Base-by-base conservation (phyloP, 2,888 invertebrate species). In the Ichneumon xanthorius region DNA sequence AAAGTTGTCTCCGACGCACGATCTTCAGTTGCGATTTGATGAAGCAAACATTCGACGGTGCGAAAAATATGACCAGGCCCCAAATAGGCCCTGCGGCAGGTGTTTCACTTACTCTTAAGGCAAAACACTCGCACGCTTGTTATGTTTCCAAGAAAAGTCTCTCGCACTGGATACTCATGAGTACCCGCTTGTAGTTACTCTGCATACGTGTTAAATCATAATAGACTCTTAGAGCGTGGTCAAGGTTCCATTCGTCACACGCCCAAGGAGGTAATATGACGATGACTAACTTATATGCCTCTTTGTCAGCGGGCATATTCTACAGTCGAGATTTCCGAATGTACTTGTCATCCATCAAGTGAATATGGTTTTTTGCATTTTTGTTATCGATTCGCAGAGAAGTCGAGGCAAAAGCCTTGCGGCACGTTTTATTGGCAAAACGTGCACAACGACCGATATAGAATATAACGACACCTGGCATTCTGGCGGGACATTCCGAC, bases 281-380 rank as follows among this genome's bases (percentile, higher is more conserved):
- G 48, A 76, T 33, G 67, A 67, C 67, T 50, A 67, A 76, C 65
- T 67, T 53, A 14, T 40, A 76, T 67, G 50, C 37, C 37, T 40
- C 40, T 37, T 37, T 76, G 65, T 76, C 2, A 37, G 48, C 37
- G 26, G 67, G 37, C 67, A 67, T 22, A 40, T 53, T 53, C 26
- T 22, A 67, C 61, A n/a, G 45, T 11, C 30, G 19, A 55, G 19
- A 63, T 76, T 76, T 65, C 63, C 33, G 11, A n/a, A 6, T 45
- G 50, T 30, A 30, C 61, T 63, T 30, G 48, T 48, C 26, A 40
- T 45, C 58, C 40, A 14, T 65, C 55, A 2, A 72, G 22, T 11
- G 37, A 19, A 40, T 22, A 55, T 16, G 30, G 1, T n/a, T 40
- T 37, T 37, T 22, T 33, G 6, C 11, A 55, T 55, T 40, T 72